Conservation (phyloP, 92 coral and sea anemone species). For the Porites lobata region DNA sequence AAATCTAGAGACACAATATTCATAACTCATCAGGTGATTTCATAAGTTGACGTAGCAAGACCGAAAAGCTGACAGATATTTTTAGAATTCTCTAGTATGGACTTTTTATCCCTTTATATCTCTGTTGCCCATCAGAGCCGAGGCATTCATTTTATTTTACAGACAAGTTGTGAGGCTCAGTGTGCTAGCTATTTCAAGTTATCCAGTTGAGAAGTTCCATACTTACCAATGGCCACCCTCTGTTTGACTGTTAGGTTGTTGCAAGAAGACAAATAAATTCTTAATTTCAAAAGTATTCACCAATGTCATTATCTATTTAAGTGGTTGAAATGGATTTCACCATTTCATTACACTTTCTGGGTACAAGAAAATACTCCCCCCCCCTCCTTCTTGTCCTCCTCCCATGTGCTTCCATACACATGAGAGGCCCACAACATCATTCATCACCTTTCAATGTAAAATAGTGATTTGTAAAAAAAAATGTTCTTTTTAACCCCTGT, state of each 20-base stretch:
- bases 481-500: background rate
- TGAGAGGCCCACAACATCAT: background rate
- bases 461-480: background rate
- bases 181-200: slow-evolving; percentile 14
- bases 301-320: background rate
- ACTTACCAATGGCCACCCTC: slow-evolving; percentile 16
- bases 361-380: background rate
- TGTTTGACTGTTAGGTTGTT: slow-evolving; percentile 3
- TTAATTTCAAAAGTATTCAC: background rate
- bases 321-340: background rate
- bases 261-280: slow-evolving; percentile 13
- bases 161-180: slow-evolving; percentile 7
- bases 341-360: background rate
- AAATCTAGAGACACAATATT: slow-evolving; percentile 9
- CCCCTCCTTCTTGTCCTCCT: background rate
- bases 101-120: slow-evolving; percentile 15
- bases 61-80: slow-evolving; percentile 6
- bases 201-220: slow-evolving; percentile 1
- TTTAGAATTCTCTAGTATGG: slow-evolving; percentile 6
- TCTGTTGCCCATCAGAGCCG: slow-evolving; percentile 14
- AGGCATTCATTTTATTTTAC: slow-evolving; percentile 14
- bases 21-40: slow-evolving; percentile 6
- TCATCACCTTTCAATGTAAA: background rate
- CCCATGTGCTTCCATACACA: background rate
- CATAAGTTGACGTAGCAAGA: slow-evolving; percentile 5